Evolutionary conservation across 2,797 vertebrate genomes (phyloP).

Genomic region (Chaetodon trifasciatus): DNA sequence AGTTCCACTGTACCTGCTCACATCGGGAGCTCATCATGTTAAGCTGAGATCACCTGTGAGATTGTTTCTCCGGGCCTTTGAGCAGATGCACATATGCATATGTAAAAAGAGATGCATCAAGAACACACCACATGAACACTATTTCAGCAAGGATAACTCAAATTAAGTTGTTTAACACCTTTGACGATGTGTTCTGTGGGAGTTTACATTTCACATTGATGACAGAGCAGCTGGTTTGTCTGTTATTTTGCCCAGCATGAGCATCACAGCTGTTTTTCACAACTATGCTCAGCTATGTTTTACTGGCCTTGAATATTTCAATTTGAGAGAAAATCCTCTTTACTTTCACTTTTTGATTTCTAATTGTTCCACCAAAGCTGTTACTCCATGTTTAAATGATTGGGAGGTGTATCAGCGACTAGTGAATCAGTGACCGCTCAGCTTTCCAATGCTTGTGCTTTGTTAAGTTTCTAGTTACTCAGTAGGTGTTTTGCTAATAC

Average conservation of each 20-base stretch:
- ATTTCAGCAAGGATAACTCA: no score
- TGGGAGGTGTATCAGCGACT: no score
- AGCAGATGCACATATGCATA: background rate
- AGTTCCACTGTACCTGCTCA: conserved; percentile 6
- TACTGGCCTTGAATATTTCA: background rate
- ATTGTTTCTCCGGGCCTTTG: background rate
- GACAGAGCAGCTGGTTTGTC: background rate
- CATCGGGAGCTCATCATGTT: background rate
- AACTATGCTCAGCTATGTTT: background rate
- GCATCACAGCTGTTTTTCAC: background rate
- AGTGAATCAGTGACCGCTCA: no score
- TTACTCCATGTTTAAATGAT: background rate
- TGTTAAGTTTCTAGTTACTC: no score
- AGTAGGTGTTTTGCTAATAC: no score
- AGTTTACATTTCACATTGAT: background rate
- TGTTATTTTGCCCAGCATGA: no score
- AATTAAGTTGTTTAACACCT: background rate
- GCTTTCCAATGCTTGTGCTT: no score
- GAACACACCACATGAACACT: background rate
- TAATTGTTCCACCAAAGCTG: background rate
- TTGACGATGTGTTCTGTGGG: background rate
- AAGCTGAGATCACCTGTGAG: background rate
- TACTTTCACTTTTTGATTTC: background rate
- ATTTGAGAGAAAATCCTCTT: no score
- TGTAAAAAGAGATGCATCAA: background rate